A percentile compares a stretch with the other conserved stretches of the same genome.
phyloP scores from a whole-genome alignment of 2,113 vertebrate genomes.

The Eulemur macaco region DNA sequence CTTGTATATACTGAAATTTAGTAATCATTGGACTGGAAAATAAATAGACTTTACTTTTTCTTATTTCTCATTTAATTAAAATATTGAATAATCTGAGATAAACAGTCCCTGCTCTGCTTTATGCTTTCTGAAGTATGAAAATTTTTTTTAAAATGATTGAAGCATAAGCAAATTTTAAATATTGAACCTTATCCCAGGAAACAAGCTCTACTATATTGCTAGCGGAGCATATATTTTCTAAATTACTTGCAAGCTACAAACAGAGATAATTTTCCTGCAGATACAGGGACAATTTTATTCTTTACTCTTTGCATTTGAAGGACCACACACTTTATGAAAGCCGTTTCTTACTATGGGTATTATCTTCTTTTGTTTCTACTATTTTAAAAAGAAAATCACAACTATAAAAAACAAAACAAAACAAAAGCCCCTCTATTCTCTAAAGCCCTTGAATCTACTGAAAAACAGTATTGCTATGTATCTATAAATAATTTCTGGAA shows the following conservation, averaged over 20 bases:
- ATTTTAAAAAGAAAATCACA: neutral
- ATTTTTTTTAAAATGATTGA: constrained; percentile 34
- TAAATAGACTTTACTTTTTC: neutral
- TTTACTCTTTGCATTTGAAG: neutral
- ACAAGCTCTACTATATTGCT: neutral
- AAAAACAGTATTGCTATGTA: neutral
- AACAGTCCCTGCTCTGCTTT: neutral
- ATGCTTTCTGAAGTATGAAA: neutral
- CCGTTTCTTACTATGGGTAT: neutral
- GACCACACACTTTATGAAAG: neutral
- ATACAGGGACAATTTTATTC: neutral
- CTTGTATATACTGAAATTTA: neutral
- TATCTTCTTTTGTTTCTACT: constrained; percentile 26
- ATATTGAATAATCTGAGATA: constrained; percentile 37
- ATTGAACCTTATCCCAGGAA: constrained; percentile 12
- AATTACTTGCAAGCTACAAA: constrained; percentile 25
- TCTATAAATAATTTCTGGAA: neutral
- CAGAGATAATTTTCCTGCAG: constrained; percentile 25
- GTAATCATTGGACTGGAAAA: neutral
- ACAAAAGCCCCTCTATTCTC: neutral
- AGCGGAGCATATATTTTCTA: neutral
- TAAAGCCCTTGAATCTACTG: neutral
- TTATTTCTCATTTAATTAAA: constrained; percentile 44
- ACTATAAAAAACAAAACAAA: neutral
- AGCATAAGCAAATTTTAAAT: constrained; percentile 37